Base-by-base conservation (phyloP, 1,140 invertebrate genomes). In the Onthophagus taurus region DNA sequence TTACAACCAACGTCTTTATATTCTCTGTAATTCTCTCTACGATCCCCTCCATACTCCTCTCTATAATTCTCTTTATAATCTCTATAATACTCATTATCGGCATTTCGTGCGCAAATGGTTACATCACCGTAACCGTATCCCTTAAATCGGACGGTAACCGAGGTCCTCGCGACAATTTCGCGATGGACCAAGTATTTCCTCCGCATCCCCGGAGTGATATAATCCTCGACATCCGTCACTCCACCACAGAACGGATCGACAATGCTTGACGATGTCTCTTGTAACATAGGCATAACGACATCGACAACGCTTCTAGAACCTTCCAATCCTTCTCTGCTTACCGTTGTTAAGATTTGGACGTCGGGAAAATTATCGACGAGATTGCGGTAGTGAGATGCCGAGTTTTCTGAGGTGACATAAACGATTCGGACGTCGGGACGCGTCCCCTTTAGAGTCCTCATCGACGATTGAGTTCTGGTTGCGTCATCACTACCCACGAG, bases 151-250 rank as follows among this genome's bases (percentile, higher is more conserved):
- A 50, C 47, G 7, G 20, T 41, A 33, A 49, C 33, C 17, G 35
- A 12, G 18, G 35, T 30, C 18, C 47, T 52, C 35, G 43, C 45
- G 8, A 55, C 49, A 37, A 55, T 55, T 26, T 55, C 53, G 9
- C 29, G 37, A 29, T 51, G 43, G 23, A 61, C 49, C 51, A 59
- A 48, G 50, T 60, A 60, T 17, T 50, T 43, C n/a, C 37, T 53
- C 3, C 42, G 45, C 6, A 48, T 20, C 1, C 47, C 26, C 2
- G 58, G 57, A 20, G 60, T 62, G 9, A 60, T 31, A 41, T 60
- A 62, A 49, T 62, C 54, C 39, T 60, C 53, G 11, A 58, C 50
- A 31, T 45, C 23, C 7, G n/a, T n/a, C n/a, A n/a, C n/a, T n/a
- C n/a, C n/a, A n/a, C n/a, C n/a, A n/a, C n/a, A n/a, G n/a, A n/a